Evolutionary conservation across 37 sponge, comb jelly and placozoan species (phyloP), one percentile per base, ranked within the genome.

Genomic region (Chondrilla cf. caribensis): DNA sequence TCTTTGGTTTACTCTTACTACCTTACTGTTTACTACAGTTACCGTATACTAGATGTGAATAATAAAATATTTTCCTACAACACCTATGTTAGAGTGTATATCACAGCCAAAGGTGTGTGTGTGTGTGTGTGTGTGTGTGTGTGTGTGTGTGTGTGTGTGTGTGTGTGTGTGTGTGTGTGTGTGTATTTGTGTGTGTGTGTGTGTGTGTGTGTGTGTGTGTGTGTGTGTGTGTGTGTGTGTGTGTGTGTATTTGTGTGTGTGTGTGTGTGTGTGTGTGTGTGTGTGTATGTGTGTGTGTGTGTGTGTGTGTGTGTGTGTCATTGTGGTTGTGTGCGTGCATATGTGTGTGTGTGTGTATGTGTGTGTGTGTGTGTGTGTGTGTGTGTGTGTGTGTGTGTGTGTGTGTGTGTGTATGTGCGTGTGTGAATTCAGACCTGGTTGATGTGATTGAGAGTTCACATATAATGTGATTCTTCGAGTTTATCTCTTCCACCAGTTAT

Each of bases 381-480:
- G 68, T 67, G 68, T 67, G 68, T 67, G 68, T 67, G 68, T 67
- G 68, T 67, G 68, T 67, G 68, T 67, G 68, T 67, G 68, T 67
- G 68, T 67, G 68, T 67, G 68, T 67, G 68, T 67, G 68, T 67
- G 68, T 67, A 33, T 67, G 68, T 67, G 68, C 29, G 68, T 67
- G 68, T 67, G 68, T 67, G 68, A 31, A 33, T 67, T 11, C 17
- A 54, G 17, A n/a, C n/a, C n/a, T n/a, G n/a, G n/a, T n/a, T n/a
- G n/a, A n/a, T 62, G 64, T 62, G 29, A 19, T 26, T 62, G 64
- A 8, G 22, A 19, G 64, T 62, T 22, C 15, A 22, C 22, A 7
- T 26, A 4, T 62, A 62, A 47, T 47, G 9, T 47, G 51, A 14
- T 6, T 47, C 11, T 47, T n/a, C n/a, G n/a, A n/a, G n/a, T n/a